These are phyloP conservation scores for Chloroclystis v-ata DNA, from an alignment of 2,888 invertebrate genomes.

Conservation along the genomic window DNA sequence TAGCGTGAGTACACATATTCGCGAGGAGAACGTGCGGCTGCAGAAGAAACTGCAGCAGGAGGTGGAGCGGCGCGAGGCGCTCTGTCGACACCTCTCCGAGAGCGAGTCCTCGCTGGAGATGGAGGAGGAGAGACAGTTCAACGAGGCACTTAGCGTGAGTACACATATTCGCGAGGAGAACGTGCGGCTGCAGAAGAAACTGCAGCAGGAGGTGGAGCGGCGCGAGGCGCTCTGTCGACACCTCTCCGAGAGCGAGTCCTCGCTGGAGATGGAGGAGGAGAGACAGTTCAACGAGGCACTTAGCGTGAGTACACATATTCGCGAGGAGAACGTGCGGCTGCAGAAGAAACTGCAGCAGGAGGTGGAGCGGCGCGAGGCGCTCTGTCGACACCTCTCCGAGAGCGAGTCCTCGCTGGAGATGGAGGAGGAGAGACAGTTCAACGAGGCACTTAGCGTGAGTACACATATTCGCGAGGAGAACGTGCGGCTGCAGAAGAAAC, in stretches of 20 bases:
- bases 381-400: constrained; percentile 97
- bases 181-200: constrained; percentile 92
- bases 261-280: constrained; percentile 97
- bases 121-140: constrained; percentile 97
- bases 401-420: constrained; percentile 97
- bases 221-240: constrained; percentile 97
- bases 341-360: constrained; percentile 96
- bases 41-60: constrained; percentile 96
- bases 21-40: constrained; percentile 95
- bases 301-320: constrained; percentile 82
- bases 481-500: constrained; percentile 92
- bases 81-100: constrained; percentile 97
- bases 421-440: constrained; percentile 97
- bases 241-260: constrained; percentile 97
- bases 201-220: constrained; percentile 96
- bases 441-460: constrained; percentile 83
- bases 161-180: constrained; percentile 96
- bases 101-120: constrained; percentile 97
- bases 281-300: constrained; percentile 94
- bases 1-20: constrained; percentile 82
- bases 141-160: constrained; percentile 83
- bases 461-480: constrained; percentile 96
- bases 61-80: constrained; percentile 94
- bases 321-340: constrained; percentile 95
- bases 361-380: constrained; percentile 94